Evolutionary conservation across 2,797 vertebrate genomes (phyloP), one percentile per base, ranked within the genome.

Genomic region (Onychomys arenicola): DNA sequence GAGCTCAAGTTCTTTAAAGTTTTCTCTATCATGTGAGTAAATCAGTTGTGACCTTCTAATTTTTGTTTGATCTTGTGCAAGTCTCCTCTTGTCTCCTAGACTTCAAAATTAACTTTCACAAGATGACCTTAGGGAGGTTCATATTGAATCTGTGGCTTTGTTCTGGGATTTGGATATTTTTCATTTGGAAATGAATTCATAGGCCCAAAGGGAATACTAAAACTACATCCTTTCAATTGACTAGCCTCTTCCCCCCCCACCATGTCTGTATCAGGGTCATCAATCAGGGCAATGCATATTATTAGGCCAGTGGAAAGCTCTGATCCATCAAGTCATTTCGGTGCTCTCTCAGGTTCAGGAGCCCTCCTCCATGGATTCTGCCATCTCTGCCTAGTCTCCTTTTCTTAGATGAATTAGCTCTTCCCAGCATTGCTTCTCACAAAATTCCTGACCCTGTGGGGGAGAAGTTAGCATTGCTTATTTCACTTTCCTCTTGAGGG

Each of bases 401-500:
- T 91, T 96, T 96, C 93, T 93, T 87, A 90, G 40, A 96, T 37
- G 89, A 96, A 89, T 92, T 73, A 96, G 82, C 69, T 93, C 55
- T 97, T 97, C 71, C 93, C 89, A 91, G 71, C 59, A 97, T 43
- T 93, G 85, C 81, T 85, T 93, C 89, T 95, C 93, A 37, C 49
- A 96, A 92, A 97, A 96, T 95, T 86, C 69, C 83, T 83, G 25
- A 90, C 71, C 43, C 87, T 46, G 32, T 46, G 17, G 61, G 76
- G 77, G 78, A 90, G 55, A 93, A 71, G 27, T 95, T 80, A 57
- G n/a, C n/a, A 63, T 87, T 91, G 27, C 92, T 97, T 89, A 93
- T 81, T 97, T 96, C 89, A 96, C 55, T 96, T 91, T 96, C 37
- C 81, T 97, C 78, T 92, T 93, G 63, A 93, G 91, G 89, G 63